phyloP scores from a whole-genome alignment of 2,113 vertebrate species.

The Rhinolophus sinicus region DNA sequence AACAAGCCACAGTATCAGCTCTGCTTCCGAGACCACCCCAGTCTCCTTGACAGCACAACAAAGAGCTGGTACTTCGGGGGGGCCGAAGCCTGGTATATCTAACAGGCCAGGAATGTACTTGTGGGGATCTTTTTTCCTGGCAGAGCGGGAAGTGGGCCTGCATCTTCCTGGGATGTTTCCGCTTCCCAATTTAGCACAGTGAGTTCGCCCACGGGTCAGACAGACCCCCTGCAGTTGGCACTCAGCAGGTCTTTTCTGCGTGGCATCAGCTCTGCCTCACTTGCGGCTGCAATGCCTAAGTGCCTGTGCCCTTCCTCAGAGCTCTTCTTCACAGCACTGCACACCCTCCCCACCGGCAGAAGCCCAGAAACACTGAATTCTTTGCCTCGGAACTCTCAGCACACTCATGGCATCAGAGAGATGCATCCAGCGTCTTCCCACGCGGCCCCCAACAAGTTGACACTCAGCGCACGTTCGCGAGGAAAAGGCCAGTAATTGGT shows the following conservation, averaged over 20 bases:
- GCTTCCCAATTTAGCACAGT: not conserved
- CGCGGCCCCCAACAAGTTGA: slow-evolving; percentile 45
- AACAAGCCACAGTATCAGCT: not conserved
- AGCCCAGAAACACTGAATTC: slow-evolving; percentile 20
- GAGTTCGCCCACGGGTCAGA: not conserved
- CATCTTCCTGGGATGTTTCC: not conserved
- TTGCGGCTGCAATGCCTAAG: not conserved
- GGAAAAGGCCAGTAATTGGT: slow-evolving; percentile 74
- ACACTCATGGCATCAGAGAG: slow-evolving; percentile 70
- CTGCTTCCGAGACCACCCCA: not conserved
- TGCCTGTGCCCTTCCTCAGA: not conserved
- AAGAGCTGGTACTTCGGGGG: not conserved
- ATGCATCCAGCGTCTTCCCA: not conserved
- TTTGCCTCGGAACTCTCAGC: slow-evolving; percentile 24
- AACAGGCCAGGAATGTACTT: too few species aligned
- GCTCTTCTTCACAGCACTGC: not conserved
- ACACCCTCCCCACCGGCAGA: not conserved
- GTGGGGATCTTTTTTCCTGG: too few species aligned
- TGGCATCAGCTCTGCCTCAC: not conserved
- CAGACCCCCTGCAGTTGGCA: not conserved
- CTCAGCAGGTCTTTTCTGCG: not conserved
- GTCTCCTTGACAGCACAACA: fast-evolving
- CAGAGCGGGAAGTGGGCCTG: not conserved
- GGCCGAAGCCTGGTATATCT: not conserved
- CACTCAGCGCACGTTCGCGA: slow-evolving; percentile 2